phyloP scores from a whole-genome alignment of 2,113 vertebrate species.

The Redunca redunca region DNA sequence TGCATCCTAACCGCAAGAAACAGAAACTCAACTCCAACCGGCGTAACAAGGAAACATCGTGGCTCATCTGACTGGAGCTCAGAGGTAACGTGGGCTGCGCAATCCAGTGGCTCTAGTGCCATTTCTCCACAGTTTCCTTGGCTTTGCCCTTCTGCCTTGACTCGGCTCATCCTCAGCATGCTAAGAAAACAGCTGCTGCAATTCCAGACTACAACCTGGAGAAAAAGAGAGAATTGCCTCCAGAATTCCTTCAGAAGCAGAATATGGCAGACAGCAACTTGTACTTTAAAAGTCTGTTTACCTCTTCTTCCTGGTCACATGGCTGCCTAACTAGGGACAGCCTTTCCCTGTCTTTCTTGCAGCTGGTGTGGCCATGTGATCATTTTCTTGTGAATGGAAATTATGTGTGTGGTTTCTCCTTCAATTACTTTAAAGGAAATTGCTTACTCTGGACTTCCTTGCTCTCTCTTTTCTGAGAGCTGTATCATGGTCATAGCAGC shows the following conservation, averaged over 20 bases:
- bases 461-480: not conserved
- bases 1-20: not conserved
- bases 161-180: not conserved
- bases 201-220: not conserved
- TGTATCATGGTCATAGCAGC: not conserved
- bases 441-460: not conserved
- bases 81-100: not conserved
- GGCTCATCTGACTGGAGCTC: not conserved
- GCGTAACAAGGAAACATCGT: not conserved
- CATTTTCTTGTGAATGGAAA: not conserved
- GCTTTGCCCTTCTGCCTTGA: not conserved
- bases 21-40: not conserved
- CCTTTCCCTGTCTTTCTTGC: not conserved
- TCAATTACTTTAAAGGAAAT: not conserved
- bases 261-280: not conserved
- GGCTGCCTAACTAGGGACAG: not conserved
- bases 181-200: not conserved
- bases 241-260: not conserved
- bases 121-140: not conserved
- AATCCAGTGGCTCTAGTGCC: not conserved
- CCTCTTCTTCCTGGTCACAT: not conserved
- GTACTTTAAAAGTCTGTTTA: not conserved
- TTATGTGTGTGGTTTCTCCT: not conserved
- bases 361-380: not conserved
- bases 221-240: not conserved